Evolutionary conservation across 2,113 vertebrate species (phyloP), one percentile per base, ranked within the genome.

Genomic region (Alces alces): DNA sequence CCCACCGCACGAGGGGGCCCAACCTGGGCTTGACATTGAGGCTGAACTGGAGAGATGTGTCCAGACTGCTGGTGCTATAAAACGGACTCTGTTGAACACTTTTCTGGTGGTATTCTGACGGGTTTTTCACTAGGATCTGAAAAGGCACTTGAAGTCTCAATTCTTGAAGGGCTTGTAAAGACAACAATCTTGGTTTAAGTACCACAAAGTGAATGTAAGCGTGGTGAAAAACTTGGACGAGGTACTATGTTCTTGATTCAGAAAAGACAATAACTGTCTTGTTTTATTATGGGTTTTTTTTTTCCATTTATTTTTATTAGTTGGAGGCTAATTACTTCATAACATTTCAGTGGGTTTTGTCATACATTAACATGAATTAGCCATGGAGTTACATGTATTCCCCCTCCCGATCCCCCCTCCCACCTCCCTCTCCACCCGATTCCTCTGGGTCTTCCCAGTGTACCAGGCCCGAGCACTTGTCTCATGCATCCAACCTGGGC

Each of bases 1-100:
- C 30, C 12, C 28, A 5, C 0, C 11, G 33, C 17, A 2, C 0
- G 19, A 64, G 0, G 43, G 70, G 57, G 50, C n/a, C 80, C 21
- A 7, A 83, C 15, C 61, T 0, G 45, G 27, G 15, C 76, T 33
- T 30, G 87, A 80, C n/a, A 2, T 45, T 5, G 5, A 30, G 43
- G 13, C 10, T 10, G 47, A 54, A 33, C 47, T 0, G 3, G 17
- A 82, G 28, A 47, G 19, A 80, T 70, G 50, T 2, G 25, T 33
- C 28, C 60, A 58, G 70, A 33, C 27, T 4, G 14, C 33, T 36
- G 28, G 2, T 28, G 33, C 16, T 23, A 17, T 64, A 54, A 21
- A 25, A 21, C 0, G 2, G 36, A 52, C 43, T 57, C 27, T 9
- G 43, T 3, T 30, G 28, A 17, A 15, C 0, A 4, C 19, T 60